These are phyloP conservation scores for Holcopasites calliopsidis DNA, from an alignment of 1,140 invertebrate species.

Conservation along the genomic window DNA sequence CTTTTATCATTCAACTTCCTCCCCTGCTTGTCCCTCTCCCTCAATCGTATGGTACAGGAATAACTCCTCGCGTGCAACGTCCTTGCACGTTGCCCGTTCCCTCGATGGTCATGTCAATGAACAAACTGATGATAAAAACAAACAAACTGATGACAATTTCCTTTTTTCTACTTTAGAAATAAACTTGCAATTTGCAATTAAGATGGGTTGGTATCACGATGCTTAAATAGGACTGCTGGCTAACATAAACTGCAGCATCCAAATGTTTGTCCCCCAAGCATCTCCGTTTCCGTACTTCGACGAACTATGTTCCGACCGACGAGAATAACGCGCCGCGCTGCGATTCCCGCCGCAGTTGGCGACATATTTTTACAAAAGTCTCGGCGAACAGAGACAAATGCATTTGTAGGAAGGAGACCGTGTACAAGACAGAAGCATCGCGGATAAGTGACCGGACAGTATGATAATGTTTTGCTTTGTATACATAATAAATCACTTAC, in stretches of 20 bases:
- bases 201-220: too few species aligned
- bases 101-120: background rate
- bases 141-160: too few species aligned
- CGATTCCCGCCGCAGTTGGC: background rate
- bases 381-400: background rate
- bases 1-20: slow-evolving; percentile 27
- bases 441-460: too few species aligned
- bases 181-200: too few species aligned
- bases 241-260: background rate
- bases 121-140: background rate
- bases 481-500: too few species aligned
- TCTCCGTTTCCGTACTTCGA: slow-evolving; percentile 28
- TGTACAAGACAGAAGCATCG: too few species aligned
- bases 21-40: background rate
- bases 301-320: slow-evolving; percentile 20
- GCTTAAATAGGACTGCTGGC: background rate
- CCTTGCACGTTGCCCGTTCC: background rate
- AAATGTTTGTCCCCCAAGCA: background rate
- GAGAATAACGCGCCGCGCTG: slow-evolving; percentile 29
- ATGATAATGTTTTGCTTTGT: too few species aligned
- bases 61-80: slow-evolving; percentile 46
- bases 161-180: too few species aligned
- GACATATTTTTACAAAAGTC: slow-evolving; percentile 27
- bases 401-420: too few species aligned
- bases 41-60: slow-evolving; percentile 32